A percentile compares a stretch with the other conserved stretches of the same genome.
Evolutionary conservation across 2,113 vertebrate genomes (phyloP).

Genomic region (Neodontobutis hainanensis): DNA sequence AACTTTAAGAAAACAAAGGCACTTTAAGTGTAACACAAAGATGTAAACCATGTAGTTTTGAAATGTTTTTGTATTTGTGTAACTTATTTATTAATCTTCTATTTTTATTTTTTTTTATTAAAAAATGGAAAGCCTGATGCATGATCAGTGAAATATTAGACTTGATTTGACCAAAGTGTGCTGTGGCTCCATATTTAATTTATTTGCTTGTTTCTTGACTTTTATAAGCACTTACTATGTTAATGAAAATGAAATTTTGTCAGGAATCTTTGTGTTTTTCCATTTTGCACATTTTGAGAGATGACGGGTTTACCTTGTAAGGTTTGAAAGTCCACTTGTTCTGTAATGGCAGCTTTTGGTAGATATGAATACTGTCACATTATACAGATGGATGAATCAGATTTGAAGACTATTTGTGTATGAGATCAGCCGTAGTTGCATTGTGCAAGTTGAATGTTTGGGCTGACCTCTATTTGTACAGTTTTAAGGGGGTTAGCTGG

Average conservation of each 20-base stretch:
- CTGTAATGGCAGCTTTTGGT: conserved; percentile 88
- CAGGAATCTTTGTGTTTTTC: conserved; percentile 75
- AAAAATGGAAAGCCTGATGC: conserved; percentile 24
- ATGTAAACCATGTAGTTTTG: conserved; percentile 58
- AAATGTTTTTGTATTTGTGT: conserved; percentile 72
- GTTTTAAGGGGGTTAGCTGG: conserved; percentile 83
- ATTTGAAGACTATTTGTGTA: conserved; percentile 69
- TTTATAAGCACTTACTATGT: conserved; percentile 82
- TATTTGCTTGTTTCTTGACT: conserved; percentile 69
- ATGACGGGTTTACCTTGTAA: conserved; percentile 77
- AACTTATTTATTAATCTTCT: conserved; percentile 69
- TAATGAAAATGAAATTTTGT: conserved; percentile 54
- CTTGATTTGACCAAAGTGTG: conserved; percentile 88
- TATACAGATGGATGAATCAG: conserved; percentile 77
- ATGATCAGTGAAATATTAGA: conserved; percentile 59
- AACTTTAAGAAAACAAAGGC: conserved; percentile 75
- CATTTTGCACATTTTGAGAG: conserved; percentile 93
- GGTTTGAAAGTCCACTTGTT: conserved; percentile 77
- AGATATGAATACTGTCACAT: conserved; percentile 85
- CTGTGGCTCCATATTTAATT: conserved; percentile 80
- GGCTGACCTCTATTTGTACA: conserved; percentile 86
- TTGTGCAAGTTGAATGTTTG: conserved; percentile 90
- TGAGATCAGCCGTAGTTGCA: conserved; percentile 79
- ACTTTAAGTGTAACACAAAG: conserved; percentile 78
- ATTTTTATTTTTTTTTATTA: conserved; percentile 45